Evolutionary conservation across 2,888 invertebrate species (phyloP).

Genomic region (Ectobius pallidus): DNA sequence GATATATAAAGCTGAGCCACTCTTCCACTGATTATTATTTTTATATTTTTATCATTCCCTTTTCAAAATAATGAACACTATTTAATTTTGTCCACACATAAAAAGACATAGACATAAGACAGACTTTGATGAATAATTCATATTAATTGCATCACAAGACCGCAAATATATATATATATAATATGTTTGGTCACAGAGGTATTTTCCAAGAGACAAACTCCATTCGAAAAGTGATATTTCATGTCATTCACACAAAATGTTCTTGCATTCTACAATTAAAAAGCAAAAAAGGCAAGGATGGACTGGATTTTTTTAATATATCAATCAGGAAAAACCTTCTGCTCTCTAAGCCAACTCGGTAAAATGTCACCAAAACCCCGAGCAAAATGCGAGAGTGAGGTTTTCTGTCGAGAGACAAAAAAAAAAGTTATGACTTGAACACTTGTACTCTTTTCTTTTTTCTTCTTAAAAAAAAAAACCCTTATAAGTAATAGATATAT

Average conservation of each 20-base stretch:
- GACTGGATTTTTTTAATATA: conserved; percentile 44
- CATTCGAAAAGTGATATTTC: conserved; percentile 19
- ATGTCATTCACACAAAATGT: conserved; percentile 13
- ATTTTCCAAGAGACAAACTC: conserved; percentile 37
- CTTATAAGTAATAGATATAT: conserved; percentile 36
- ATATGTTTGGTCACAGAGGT: conserved; percentile 42
- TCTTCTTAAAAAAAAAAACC: conserved; percentile 27
- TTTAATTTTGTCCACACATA: conserved; percentile 34
- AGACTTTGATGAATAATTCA: conserved; percentile 32
- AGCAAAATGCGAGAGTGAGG: conserved; percentile 37
- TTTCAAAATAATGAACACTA: conserved; percentile 31
- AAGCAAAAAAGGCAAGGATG: conserved; percentile 46
- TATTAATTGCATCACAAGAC: conserved; percentile 43
- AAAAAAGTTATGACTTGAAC: conserved; percentile 43
- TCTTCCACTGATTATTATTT: neutral
- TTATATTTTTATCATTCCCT: conserved; percentile 7
- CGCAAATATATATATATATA: conserved; percentile 37
- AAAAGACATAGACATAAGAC: conserved; percentile 31
- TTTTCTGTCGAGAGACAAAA: conserved; percentile 36
- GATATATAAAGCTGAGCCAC: conserved; percentile 23
- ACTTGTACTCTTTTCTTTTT: conserved; percentile 44
- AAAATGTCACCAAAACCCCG: conserved; percentile 24
- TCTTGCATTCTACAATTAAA: conserved; percentile 37
- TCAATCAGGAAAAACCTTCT: conserved; percentile 24
- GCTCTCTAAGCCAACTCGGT: conserved; percentile 32